phyloP scores from a whole-genome alignment of 2,888 invertebrate species.

The Oscheius sp. region DNA sequence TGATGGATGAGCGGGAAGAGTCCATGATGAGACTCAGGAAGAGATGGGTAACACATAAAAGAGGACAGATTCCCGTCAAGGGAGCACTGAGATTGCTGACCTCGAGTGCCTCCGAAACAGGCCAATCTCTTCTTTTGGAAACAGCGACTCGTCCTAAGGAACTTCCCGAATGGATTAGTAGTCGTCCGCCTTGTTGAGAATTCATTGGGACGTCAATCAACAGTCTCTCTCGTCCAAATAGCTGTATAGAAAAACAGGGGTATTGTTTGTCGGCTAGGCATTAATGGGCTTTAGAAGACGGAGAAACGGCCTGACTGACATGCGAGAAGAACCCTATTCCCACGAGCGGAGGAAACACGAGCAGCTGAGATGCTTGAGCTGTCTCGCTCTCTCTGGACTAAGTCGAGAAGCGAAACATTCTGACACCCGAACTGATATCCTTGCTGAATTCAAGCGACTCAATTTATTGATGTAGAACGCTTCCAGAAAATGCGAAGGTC shows the following conservation, averaged over 20 bases:
- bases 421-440: too few species aligned
- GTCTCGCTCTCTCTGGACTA: too few species aligned
- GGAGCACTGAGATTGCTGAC: slow-evolving; percentile 30
- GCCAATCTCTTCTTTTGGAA: slow-evolving; percentile 13
- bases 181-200: background rate
- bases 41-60: background rate
- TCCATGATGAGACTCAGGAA: slow-evolving; percentile 3
- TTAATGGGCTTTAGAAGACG: slow-evolving; percentile 1
- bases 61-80: slow-evolving; percentile 16
- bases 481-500: too few species aligned
- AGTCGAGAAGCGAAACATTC: too few species aligned
- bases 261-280: background rate
- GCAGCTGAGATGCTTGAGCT: background rate
- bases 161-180: background rate
- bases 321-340: slow-evolving; percentile 23
- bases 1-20: background rate
- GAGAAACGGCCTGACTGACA: slow-evolving; percentile 14
- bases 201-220: background rate
- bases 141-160: background rate
- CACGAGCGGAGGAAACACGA: slow-evolving; percentile 26
- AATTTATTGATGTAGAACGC: too few species aligned
- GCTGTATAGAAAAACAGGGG: too few species aligned
- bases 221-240: background rate
- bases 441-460: too few species aligned
- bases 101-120: background rate